Percentiles rank a stretch among this genome's conserved stretches.
These are phyloP conservation scores for Phalloptychus januarius DNA, from an alignment of 2,797 vertebrate species.

Conservation along the genomic window DNA sequence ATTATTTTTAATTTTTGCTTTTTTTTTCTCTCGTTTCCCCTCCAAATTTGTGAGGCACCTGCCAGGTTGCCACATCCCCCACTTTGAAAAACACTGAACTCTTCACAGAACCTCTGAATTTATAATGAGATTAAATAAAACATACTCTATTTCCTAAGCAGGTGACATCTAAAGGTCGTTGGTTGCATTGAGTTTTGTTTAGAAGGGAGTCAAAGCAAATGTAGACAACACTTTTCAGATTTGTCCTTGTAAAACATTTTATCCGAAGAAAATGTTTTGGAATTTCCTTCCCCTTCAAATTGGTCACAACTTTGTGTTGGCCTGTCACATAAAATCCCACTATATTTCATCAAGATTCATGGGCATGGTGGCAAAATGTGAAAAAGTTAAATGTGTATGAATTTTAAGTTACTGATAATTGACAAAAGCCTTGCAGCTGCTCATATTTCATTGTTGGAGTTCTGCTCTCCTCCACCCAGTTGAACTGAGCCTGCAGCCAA, in stretches of 20 bases:
- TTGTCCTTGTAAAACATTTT: background rate
- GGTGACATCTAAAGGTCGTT: background rate
- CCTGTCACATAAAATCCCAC: background rate
- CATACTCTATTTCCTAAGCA: too few species aligned
- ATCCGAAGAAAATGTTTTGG: background rate
- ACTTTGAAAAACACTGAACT: too few species aligned
- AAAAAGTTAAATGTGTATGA: background rate
- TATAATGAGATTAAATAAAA: too few species aligned
- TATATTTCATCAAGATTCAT: background rate
- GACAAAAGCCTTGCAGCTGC: slow-evolving; percentile 44
- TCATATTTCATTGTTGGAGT: slow-evolving; percentile 40
- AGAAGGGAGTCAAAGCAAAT: background rate
- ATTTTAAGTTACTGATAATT: slow-evolving; percentile 23
- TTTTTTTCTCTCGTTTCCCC: too few species aligned
- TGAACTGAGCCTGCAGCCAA: slow-evolving; percentile 13
- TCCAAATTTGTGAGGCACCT: too few species aligned
- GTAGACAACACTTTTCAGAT: background rate
- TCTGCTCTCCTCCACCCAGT: slow-evolving; percentile 34
- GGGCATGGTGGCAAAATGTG: background rate
- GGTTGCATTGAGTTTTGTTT: too few species aligned
- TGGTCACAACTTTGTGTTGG: background rate
- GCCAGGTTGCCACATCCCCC: too few species aligned
- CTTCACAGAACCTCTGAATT: too few species aligned
- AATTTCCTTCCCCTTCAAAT: background rate
- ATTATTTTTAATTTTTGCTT: too few species aligned